Percentiles rank a stretch among this genome's conserved stretches.
Evolutionary conservation across 2,113 vertebrate species (phyloP).

Genomic region (Diglossa brunneiventris): DNA sequence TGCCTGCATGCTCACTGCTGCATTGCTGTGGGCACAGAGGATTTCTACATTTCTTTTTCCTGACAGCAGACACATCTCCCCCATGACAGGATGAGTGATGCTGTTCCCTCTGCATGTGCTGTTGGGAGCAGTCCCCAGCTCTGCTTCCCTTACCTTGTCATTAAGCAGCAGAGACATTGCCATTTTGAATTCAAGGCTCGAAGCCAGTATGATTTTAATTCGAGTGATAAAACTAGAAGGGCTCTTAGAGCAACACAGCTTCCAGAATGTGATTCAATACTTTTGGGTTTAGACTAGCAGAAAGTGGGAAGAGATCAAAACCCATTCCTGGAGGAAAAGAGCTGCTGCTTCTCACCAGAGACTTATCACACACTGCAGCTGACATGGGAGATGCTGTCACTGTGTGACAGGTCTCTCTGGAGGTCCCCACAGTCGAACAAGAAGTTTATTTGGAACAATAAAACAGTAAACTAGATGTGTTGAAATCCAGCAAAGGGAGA

Average conservation of each 20-base stretch:
- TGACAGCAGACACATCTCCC: not conserved
- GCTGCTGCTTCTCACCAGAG: not conserved
- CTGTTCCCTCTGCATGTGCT: not conserved
- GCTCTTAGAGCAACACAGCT: not conserved
- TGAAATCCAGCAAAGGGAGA: not conserved
- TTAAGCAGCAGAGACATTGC: not conserved
- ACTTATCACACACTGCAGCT: not conserved
- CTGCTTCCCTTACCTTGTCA: not conserved
- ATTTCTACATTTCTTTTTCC: not conserved
- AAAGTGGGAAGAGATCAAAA: constrained; percentile 22
- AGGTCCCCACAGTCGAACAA: not conserved
- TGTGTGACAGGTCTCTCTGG: not conserved
- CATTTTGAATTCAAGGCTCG: not conserved
- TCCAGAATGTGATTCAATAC: not conserved
- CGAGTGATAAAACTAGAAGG: not conserved
- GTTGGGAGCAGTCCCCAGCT: not conserved
- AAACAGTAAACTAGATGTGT: not conserved
- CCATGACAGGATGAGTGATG: not conserved
- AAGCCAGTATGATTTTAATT: not conserved
- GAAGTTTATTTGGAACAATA: not conserved
- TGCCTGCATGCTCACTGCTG: not conserved
- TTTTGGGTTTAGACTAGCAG: not conserved
- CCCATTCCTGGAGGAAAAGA: not conserved
- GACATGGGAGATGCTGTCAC: not conserved
- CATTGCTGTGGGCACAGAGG: not conserved